Base-by-base conservation (phyloP, 1,140 invertebrate species). In the Hestina assimilis region DNA sequence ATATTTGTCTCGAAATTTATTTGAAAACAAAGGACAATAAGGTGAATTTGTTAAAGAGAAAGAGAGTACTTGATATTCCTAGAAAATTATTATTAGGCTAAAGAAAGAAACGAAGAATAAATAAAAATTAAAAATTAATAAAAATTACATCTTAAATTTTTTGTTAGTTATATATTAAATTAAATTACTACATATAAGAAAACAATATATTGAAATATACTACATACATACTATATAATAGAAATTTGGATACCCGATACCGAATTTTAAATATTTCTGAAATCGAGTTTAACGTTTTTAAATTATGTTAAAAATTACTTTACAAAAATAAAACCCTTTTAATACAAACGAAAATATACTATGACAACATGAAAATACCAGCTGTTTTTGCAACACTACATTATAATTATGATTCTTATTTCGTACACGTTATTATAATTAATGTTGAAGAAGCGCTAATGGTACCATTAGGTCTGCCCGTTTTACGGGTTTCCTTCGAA, bases 381-480 rank as follows among this genome's bases (percentile, higher is more conserved):
- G 15, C 33, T 19, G 28, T 19, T 15, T 19, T 9, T 17, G 2
- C 11, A n/a, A 21, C 7, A 48, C 9, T 35, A 48, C 19, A 21
- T 48, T 48, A 35, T 21, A 17, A 48, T 46, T 57, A 42, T 43
- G 35, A 24, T 48, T 52, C 51, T 15, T 48, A 41, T 48, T 60
- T 53, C 38, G 17, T 42, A 38, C 17, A 33, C 50, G 24, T 60
- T 43, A 58, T 58, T 43, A 55, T 63, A 63, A 63, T 63, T 59
- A 63, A 59, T 59, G 51, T 41, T 26, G 56, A 29, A 40, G 47
- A 29, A 24, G 24, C 45, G 43, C 53, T 63, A 67, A 67, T 60
- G 65, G 51, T 11, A 45, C 14, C 48, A 57, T 59, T 62, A 59
- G 50, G 47, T 42, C 23, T 23, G 33, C 29, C 41, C 54, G 50